Base-by-base conservation (phyloP, 2,888 invertebrate species). In the Trichogramma dendrolimi region DNA sequence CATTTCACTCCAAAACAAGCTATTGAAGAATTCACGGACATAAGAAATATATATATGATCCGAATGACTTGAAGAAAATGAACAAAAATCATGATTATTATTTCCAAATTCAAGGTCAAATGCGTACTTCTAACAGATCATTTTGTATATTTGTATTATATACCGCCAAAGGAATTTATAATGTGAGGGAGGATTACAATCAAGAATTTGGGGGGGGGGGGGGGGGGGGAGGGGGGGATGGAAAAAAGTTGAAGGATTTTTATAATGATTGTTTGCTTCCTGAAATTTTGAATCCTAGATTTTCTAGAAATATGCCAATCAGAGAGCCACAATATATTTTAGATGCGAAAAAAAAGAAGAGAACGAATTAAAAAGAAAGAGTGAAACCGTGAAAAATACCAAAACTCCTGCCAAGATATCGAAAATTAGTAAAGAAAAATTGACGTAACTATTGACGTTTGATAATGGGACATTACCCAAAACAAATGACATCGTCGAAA, bases 81-180 rank as follows among this genome's bases (percentile, higher is more conserved):
- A 63, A 60, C 11, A 52, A 11, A 40, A 56, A 58, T 4, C 64
- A 64, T 41, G 39, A 55, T 27, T 61, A 59, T 27, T 65, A 51
- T 43, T 65, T 58, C 10, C 61, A 63, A 57, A 52, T 66, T 5
- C 63, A 66, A 42, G 65, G 65, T 2, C 63, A 61, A n/a, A 14
- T 65, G 7, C 61, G 61, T 8, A 63, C 61, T 38, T 50, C 63
- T 50, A 11, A 48, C 11, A 27, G 61, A 42, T 4, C 49, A 1
- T 56, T 57, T 38, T 62, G 65, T 43, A 44, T 60, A 5, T 65
- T 62, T 53, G 51, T 52, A 10, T 11, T 61, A 10, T 61, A 57
- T 49, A 63, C 61, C 1, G 27, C 52, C 27, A 14, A 40, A 51
- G 61, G 58, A 14, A 14, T 61, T 14, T 51, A 50, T 38, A 6